Percentiles rank a stretch among this genome's conserved stretches.
Conservation (phyloP, 2,888 invertebrate genomes). For the Xanthia icteritia region DNA sequence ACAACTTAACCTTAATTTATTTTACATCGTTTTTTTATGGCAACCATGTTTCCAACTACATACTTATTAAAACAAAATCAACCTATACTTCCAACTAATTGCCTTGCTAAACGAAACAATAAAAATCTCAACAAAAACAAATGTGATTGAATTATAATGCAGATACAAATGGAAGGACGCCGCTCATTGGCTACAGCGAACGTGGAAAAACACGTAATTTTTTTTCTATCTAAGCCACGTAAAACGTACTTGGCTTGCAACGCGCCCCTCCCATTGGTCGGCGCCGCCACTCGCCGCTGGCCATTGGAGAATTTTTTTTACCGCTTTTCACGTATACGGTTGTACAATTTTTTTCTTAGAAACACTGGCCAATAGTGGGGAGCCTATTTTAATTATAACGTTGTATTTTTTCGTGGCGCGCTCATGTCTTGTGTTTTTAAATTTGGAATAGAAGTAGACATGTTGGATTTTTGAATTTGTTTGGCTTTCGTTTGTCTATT, state of each 20-base stretch:
- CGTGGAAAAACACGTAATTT: conserved; percentile 88
- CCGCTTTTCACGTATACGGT: conserved; percentile 88
- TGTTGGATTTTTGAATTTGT: conserved; percentile 54
- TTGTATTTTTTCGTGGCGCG: conserved; percentile 73
- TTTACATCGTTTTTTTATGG: conserved; percentile 13
- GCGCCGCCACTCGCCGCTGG: conserved; percentile 69
- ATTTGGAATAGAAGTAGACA: conserved; percentile 63
- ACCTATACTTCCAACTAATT: conserved; percentile 53
- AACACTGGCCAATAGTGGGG: conserved; percentile 85
- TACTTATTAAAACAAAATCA: conserved; percentile 48
- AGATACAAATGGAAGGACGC: conserved; percentile 74
- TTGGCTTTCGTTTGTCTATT: conserved; percentile 35
- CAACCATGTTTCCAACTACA: conserved; percentile 10
- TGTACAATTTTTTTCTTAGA: conserved; percentile 85
- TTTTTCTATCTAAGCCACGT: conserved; percentile 88
- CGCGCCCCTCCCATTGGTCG: conserved; percentile 81
- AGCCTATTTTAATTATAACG: conserved; percentile 87
- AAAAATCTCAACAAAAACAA: conserved; percentile 75
- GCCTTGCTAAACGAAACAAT: conserved; percentile 57
- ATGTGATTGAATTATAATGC: conserved; percentile 82
- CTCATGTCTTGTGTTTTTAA: conserved; percentile 66
- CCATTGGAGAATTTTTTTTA: conserved; percentile 88
- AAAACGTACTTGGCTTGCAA: conserved; percentile 85
- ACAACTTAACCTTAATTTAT: background rate
- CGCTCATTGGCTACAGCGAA: conserved; percentile 84